Evolutionary conservation across 2,113 vertebrate species (phyloP), one percentile per base, ranked within the genome.

Genomic region (Scomber colias): DNA sequence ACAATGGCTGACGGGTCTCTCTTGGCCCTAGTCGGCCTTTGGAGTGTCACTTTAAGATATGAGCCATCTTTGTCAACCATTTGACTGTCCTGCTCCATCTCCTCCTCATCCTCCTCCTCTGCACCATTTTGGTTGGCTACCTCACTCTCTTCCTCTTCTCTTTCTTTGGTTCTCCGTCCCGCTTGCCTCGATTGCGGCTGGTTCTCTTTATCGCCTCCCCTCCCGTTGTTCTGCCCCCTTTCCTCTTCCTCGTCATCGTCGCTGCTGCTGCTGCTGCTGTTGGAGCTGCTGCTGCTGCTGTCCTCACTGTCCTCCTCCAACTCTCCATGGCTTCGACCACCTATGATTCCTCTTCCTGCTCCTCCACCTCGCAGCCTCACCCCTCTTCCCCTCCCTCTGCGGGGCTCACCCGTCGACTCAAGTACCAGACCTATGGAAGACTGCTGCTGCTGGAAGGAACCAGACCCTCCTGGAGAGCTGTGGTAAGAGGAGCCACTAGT

Each of bases 1-100:
- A 99, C 98, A 44, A 99, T 99, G 35, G 97, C 95, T 87, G 97
- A 95, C 3, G 96, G 95, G 90, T 98, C 95, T 9, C 95, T 96
- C 92, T 96, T 97, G 92, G 96, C 95, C 63, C 70, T 91, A 30
- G 89, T 79, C 73, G 97, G 97, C 85, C 94, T 95, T 84, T 98
- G 97, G 31, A 99, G 96, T 0, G 96, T 98, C 71, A 99, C 97
- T 19, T 97, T 99, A 89, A 97, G 94, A 89, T 95, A 95, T 24
- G 97, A 96, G 75, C 94, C 93, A 11, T 94, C 92, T 54, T 75
- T 93, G 69, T 14, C 83, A 59, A 51, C 71, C 2, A n/a, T 86
- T 57, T 73, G 84, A 81, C 59, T 65, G 54, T 79, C 84, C 78
- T 57, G 77, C 75, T 90, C 90, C 83, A 49, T 74, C 72, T 78